phyloP scores from a whole-genome alignment of 2,888 invertebrate genomes.

The Microctonus brassicae region DNA sequence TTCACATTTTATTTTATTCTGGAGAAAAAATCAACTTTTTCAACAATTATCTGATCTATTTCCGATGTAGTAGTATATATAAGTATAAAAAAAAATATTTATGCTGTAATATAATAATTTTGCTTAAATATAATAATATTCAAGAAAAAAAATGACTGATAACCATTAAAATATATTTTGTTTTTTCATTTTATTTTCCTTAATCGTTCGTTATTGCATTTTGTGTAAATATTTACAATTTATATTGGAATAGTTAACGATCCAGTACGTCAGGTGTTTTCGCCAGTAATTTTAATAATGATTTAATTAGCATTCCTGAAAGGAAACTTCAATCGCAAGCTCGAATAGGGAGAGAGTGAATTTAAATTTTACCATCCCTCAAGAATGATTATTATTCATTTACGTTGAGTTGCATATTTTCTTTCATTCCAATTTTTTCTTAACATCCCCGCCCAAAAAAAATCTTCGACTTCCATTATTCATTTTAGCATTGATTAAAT shows the following conservation, averaged over 20 bases:
- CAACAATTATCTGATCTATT: too few species aligned
- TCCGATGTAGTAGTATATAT: too few species aligned
- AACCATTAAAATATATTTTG: too few species aligned
- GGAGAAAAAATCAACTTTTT: neutral
- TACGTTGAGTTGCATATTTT: conserved; percentile 27
- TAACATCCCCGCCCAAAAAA: too few species aligned
- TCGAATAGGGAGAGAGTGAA: conserved; percentile 45
- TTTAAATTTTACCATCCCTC: conserved; percentile 50
- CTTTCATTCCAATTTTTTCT: too few species aligned
- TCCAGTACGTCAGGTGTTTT: conserved; percentile 52
- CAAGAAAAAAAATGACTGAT: too few species aligned
- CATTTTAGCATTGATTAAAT: too few species aligned
- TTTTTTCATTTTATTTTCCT: neutral
- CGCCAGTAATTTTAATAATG: conserved; percentile 65
- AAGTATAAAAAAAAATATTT: too few species aligned
- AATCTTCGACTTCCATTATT: too few species aligned
- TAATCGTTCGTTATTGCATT: neutral
- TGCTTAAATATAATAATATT: too few species aligned
- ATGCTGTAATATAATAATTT: too few species aligned
- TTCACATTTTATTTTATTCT: neutral
- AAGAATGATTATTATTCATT: conserved; percentile 64
- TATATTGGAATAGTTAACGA: conserved; percentile 49
- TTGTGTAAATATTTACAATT: conserved; percentile 9
- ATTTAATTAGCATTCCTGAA: conserved; percentile 68
- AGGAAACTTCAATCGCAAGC: conserved; percentile 51